Percentiles rank a stretch among this genome's conserved stretches.
These are phyloP conservation scores for Resseliella maxima DNA, from an alignment of 2,888 invertebrate species.

Conservation along the genomic window DNA sequence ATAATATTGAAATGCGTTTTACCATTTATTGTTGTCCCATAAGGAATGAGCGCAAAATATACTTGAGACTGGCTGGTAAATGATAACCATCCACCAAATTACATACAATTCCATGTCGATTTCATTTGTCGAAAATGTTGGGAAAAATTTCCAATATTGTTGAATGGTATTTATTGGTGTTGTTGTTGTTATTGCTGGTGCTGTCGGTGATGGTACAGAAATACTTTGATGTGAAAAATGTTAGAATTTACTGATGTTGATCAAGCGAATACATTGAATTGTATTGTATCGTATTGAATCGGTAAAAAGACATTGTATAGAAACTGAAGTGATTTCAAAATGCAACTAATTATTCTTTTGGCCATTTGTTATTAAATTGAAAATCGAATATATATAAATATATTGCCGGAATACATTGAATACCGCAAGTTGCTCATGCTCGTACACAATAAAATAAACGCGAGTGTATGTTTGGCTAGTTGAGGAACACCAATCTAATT, in stretches of 20 bases:
- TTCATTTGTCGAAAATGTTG: background rate
- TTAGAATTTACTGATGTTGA: background rate
- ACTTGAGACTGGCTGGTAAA: background rate
- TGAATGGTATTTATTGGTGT: background rate
- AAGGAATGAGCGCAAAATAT: background rate
- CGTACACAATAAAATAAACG: background rate
- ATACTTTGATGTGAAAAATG: background rate
- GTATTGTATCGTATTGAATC: background rate
- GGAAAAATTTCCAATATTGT: background rate
- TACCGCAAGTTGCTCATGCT: background rate
- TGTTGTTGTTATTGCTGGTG: background rate
- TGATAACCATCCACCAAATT: slow-evolving; percentile 5
- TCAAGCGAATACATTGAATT: background rate
- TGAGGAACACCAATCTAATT: no score
- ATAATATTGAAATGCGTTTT: background rate
- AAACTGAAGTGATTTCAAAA: background rate
- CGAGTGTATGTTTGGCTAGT: background rate
- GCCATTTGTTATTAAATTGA: slow-evolving; percentile 25
- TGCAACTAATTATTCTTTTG: slow-evolving; percentile 27
- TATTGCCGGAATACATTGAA: background rate
- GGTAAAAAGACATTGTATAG: background rate
- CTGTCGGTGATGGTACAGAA: no score
- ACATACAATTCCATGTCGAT: background rate
- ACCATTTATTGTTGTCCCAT: background rate
- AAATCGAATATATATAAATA: background rate